Evolutionary conservation across 2,888 invertebrate species (phyloP).

Genomic region (Epinotia nisella): DNA sequence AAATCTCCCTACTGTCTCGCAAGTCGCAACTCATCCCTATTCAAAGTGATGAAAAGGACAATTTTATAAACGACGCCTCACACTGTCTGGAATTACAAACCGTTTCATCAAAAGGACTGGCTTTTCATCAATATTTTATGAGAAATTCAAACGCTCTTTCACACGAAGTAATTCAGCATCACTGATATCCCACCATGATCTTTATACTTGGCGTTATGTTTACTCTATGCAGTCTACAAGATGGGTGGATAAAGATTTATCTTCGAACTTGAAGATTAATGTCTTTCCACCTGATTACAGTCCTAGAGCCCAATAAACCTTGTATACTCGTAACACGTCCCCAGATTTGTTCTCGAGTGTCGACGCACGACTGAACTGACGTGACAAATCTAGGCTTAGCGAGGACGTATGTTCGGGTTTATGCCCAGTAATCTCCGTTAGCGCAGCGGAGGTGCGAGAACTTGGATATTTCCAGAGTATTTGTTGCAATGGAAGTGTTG

Average conservation of each 20-base stretch:
- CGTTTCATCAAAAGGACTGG: constrained; percentile 6
- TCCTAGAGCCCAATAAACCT: constrained; percentile 24
- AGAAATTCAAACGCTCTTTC: background rate
- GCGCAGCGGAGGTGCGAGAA: background rate
- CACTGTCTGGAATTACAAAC: background rate
- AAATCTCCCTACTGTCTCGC: background rate
- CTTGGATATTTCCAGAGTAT: background rate
- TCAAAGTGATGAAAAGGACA: background rate
- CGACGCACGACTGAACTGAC: constrained; percentile 31
- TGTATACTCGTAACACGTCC: constrained; percentile 20
- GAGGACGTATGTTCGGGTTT: constrained; percentile 21
- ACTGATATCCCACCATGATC: background rate
- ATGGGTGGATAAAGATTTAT: constrained; percentile 1
- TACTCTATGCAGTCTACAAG: background rate
- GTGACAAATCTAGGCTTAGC: constrained; percentile 33
- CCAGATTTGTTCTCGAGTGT: constrained; percentile 23
- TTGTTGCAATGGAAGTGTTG: no score
- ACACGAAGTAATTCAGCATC: constrained; percentile 2
- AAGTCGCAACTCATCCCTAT: background rate
- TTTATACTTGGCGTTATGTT: constrained; percentile 6
- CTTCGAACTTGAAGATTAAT: constrained; percentile 1
- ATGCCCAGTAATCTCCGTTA: constrained; percentile 10
- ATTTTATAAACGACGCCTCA: background rate
- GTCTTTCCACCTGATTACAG: constrained; percentile 22
- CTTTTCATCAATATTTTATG: constrained; percentile 19